Base-by-base conservation (phyloP, 2,888 invertebrate species). In the Caenorhabditis virilis region DNA sequence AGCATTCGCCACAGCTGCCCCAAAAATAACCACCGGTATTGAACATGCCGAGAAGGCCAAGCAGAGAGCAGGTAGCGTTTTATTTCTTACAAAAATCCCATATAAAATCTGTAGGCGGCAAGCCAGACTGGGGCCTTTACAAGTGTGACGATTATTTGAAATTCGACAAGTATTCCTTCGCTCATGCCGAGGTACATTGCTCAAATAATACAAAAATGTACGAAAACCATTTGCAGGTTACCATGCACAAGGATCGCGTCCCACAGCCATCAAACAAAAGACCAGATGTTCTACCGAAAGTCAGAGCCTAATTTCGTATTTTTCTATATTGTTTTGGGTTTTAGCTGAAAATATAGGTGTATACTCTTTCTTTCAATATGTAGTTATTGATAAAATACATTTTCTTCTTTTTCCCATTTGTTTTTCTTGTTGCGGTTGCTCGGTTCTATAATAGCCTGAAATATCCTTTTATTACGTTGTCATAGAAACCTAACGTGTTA, bases 61-160 rank as follows among this genome's bases (percentile, higher is more conserved):
- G 50, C 72, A 79, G 58, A 27, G 42, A 5, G 64, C 65, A 61
- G 68, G 69, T 65, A 9, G 22, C 6, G 13, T 6, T 35, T 30
- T 13, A 11, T 33, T n/a, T 33, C 6, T 20, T 20, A 18, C 5
- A 39, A 22, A 7, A 4, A 4, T 7, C 4, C 7, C 39, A 62
- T 75, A 51, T 60, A 15, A 7, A 25, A 9, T 49, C 62, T 66
- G 23, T 49, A 72, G 72, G 72, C 38, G 72, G 72, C 50, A 69
- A 67, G 22, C 69, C 74, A 2, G 60, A 74, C 47, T 72, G 71
- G 71, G 65, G 65, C 30, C 68, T 72, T 35, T 81, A 81, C 74
- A 81, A 79, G 61, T 77, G 77, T 54, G 61, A 63, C 36, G 81
- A 81, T 39, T 81, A 81, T 45, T 70, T 81, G 38, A 63, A 81